These are phyloP conservation scores for Tachina fera DNA, from an alignment of 2,888 invertebrate genomes.

Conservation along the genomic window DNA sequence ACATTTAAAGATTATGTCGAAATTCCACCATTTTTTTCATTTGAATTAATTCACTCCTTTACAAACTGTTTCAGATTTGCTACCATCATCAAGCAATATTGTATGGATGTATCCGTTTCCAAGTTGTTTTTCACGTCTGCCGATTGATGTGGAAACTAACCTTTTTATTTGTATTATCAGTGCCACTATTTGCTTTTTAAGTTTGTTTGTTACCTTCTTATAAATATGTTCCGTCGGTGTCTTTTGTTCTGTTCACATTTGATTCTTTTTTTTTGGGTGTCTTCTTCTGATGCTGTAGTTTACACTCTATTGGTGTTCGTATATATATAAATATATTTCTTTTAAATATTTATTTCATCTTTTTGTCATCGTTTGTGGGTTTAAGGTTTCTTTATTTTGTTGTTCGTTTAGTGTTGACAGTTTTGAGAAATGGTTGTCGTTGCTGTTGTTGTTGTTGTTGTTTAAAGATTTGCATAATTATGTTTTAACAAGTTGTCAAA, in stretches of 20 bases:
- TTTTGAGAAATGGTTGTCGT: conserved; percentile 61
- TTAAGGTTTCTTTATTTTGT: conserved; percentile 42
- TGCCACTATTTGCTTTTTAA: conserved; percentile 41
- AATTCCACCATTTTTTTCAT: no score
- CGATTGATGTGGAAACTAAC: conserved; percentile 45
- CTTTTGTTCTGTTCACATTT: conserved; percentile 49
- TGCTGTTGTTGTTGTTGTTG: conserved; percentile 51
- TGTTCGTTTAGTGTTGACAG: conserved; percentile 61
- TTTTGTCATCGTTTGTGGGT: conserved; percentile 61
- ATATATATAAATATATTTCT: conserved; percentile 24
- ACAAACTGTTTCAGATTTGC: conserved; percentile 35
- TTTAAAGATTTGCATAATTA: conserved; percentile 65
- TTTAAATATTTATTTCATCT: conserved; percentile 24
- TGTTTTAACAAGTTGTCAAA: conserved; percentile 70
- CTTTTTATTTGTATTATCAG: conserved; percentile 58
- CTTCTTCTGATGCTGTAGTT: conserved; percentile 24
- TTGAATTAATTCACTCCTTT: conserved; percentile 1
- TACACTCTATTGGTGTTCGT: conserved; percentile 72
- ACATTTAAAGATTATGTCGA: no score
- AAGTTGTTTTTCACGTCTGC: conserved; percentile 24
- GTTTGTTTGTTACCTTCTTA: conserved; percentile 29
- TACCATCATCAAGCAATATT: conserved; percentile 40
- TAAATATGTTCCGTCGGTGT: conserved; percentile 42
- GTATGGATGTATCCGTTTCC: conserved; percentile 42
- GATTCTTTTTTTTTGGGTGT: conserved; percentile 24